Conservation (phyloP, 2,888 invertebrate genomes). For the Chelonus formosanus region DNA sequence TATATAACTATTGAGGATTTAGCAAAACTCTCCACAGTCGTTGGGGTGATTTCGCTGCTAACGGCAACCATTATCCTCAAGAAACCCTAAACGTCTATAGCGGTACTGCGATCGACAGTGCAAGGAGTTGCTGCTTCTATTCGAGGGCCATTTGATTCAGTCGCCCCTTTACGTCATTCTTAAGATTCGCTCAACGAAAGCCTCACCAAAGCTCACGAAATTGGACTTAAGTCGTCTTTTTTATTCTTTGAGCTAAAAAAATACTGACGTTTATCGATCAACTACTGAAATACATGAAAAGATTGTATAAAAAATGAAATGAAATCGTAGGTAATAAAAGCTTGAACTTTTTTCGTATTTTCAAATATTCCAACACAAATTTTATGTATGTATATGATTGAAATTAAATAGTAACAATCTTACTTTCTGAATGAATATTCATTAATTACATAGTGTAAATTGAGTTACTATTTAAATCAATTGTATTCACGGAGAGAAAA, state of each 20-base stretch:
- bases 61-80: conserved; percentile 41
- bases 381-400: too few species aligned
- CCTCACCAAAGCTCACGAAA: conserved; percentile 16
- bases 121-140: conserved; percentile 6
- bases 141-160: conserved; percentile 5
- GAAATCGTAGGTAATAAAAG: too few species aligned
- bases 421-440: too few species aligned
- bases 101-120: conserved; percentile 3
- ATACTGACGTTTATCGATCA: conserved; percentile 11
- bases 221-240: conserved; percentile 10
- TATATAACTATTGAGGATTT: conserved; percentile 24
- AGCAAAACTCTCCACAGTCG: conserved; percentile 27
- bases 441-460: too few species aligned
- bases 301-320: too few species aligned
- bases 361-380: too few species aligned
- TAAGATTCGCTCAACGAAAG: conserved; percentile 17
- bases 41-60: conserved; percentile 34
- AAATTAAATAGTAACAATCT: too few species aligned
- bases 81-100: conserved; percentile 29
- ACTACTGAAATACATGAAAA: background rate
- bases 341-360: too few species aligned
- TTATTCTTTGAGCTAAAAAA: conserved; percentile 7
- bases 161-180: background rate
- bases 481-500: too few species aligned
- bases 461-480: too few species aligned